A percentile compares a stretch with the other conserved stretches of the same genome.
These are phyloP conservation scores for Aphaenogaster rudis DNA, from an alignment of 1,140 invertebrate species.

Conservation along the genomic window DNA sequence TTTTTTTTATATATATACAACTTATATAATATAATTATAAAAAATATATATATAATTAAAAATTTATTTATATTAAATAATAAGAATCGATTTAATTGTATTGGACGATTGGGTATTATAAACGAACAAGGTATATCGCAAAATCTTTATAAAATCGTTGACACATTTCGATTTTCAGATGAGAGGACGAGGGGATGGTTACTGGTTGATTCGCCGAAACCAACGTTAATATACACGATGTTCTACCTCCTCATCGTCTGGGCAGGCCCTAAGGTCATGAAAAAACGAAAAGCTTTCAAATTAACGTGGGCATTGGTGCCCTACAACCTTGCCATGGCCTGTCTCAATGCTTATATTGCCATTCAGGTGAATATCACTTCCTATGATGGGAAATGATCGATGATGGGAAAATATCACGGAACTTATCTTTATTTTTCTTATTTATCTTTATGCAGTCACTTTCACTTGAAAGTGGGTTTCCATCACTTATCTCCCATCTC, in stretches of 20 bases:
- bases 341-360: constrained; percentile 95
- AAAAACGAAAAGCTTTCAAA: constrained; percentile 92
- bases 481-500: constrained; percentile 13
- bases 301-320: constrained; percentile 93
- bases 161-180: constrained; percentile 87
- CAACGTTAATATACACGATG: constrained; percentile 91
- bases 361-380: constrained; percentile 88
- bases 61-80: constrained; percentile 32
- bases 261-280: constrained; percentile 94
- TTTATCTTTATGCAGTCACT: background rate
- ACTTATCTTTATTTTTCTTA: background rate
- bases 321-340: constrained; percentile 95
- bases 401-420: constrained; percentile 26
- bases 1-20: no score
- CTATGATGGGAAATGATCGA: background rate
- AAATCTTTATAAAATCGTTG: background rate
- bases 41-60: background rate
- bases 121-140: background rate
- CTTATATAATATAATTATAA: background rate
- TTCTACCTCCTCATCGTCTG: constrained; percentile 94
- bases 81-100: constrained; percentile 4
- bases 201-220: constrained; percentile 93
- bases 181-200: constrained; percentile 94
- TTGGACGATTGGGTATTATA: background rate
- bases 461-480: constrained; percentile 37